Conservation (phyloP, 1,140 invertebrate species). For the Pararge aegeria region DNA sequence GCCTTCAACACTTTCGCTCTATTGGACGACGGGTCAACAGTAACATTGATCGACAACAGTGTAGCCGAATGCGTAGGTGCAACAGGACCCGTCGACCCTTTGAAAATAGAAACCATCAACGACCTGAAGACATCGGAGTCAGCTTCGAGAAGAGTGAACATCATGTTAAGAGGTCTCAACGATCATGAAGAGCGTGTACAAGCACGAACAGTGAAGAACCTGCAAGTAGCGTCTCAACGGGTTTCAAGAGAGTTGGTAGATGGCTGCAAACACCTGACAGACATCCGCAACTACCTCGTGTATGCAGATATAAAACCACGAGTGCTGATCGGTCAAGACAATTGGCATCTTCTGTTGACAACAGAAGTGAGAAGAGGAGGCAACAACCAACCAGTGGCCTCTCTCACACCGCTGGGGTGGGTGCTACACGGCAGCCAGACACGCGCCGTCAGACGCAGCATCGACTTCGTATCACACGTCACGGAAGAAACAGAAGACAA, state of each 20-base stretch:
- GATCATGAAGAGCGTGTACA: too few relatives aligned
- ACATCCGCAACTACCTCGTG: slow-evolving; percentile 6
- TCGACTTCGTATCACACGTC: slow-evolving; percentile 11
- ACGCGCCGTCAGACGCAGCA: not conserved
- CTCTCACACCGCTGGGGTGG: slow-evolving; percentile 32
- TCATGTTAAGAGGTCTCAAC: too few relatives aligned
- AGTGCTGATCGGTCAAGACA: slow-evolving; percentile 30
- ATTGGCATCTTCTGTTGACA: slow-evolving; percentile 28
- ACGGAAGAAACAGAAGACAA: slow-evolving; percentile 4
- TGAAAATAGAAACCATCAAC: slow-evolving; percentile 15
- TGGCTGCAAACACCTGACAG: slow-evolving; percentile 17
- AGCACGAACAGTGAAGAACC: too few relatives aligned
- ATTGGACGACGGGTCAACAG: slow-evolving; percentile 28
- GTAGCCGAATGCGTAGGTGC: slow-evolving; percentile 15
- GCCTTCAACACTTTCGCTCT: slow-evolving; percentile 20
- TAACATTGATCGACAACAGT: slow-evolving; percentile 17
- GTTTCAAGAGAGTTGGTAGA: not conserved
- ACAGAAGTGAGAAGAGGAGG: too few relatives aligned
- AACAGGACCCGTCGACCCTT: not conserved
- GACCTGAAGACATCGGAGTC: too few relatives aligned
- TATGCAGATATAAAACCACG: slow-evolving; percentile 12
- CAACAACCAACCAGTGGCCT: slow-evolving; percentile 27
- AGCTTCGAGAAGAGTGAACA: too few relatives aligned
- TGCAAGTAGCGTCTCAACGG: too few relatives aligned
- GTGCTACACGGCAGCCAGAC: slow-evolving; percentile 25